Evolutionary conservation across 2,113 vertebrate genomes (phyloP), one percentile per base, ranked within the genome.

Genomic region (Dipodomys spectabilis): DNA sequence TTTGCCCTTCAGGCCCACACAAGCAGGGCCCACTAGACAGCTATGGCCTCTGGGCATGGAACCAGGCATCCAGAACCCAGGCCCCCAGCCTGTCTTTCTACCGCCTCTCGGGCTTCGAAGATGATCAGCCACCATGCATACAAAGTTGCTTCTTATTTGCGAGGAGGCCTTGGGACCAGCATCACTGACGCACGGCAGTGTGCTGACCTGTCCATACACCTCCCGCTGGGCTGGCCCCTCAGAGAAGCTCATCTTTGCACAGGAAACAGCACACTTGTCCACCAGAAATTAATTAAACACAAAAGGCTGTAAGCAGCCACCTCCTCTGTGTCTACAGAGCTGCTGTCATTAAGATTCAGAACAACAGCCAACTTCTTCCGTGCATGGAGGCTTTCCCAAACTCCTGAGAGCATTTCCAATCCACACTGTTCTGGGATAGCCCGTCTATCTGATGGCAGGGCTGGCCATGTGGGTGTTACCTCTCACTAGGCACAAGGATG

Each of bases 321-420:
- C 57, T n/a, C n/a, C 49, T 7, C 8, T 13, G 27, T 0, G 13
- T 9, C 22, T 69, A 19, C n/a, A 23, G 22, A 28, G 35, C 20
- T 13, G 23, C 49, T 49, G 9, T 25, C n/a, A 23, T 35, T 28
- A 67, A 65, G 18, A 5, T 9, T 16, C 0, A n/a, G 49, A 65
- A 30, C 20, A 65, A 30, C 20, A 0, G 23, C 39, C n/a, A 2
- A 4, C 3, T 28, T 28, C 27, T 18, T 20, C 7, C 20, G 12
- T 0, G 0, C 3, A 0, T 20, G 20, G 60, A 69, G 13, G 10
- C 3, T 5, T 39, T 25, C 19, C 27, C 18, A 0, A 18, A 13
- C 7, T 44, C 69, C 22, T 39, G 4, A 39, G 7, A 44, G 13
- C 39, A 30, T 10, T 30, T 81, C 22, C 19, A 23, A 23, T 18